phyloP scores from a whole-genome alignment of 2,888 invertebrate species.

The Coelopa pilipes region DNA sequence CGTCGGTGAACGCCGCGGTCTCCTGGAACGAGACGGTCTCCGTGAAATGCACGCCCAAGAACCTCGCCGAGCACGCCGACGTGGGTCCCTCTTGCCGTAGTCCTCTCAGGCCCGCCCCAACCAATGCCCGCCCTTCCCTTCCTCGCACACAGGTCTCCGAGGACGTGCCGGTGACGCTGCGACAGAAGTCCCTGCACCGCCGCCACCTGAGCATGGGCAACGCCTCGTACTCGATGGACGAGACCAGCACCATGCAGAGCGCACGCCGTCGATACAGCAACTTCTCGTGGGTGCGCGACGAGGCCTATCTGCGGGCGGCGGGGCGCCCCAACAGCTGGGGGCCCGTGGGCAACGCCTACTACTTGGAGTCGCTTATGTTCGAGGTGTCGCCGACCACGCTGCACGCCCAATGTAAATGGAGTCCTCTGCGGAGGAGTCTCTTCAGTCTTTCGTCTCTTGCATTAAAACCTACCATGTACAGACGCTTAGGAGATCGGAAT shows the following conservation, averaged over 20 bases:
- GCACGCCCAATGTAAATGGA: slow-evolving; percentile 86
- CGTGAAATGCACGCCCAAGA: slow-evolving; percentile 54
- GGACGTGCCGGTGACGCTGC: slow-evolving; percentile 57
- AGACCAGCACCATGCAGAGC: slow-evolving; percentile 44
- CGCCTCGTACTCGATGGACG: slow-evolving; percentile 59
- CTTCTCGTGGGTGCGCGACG: slow-evolving; percentile 58
- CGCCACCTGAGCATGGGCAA: slow-evolving; percentile 64
- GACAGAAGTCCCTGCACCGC: slow-evolving; percentile 58
- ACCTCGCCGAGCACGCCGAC: slow-evolving; percentile 22
- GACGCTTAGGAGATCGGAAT: slow-evolving; percentile 49
- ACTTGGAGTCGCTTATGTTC: slow-evolving; percentile 79
- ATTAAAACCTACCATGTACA: slow-evolving; percentile 31
- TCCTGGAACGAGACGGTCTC: slow-evolving; percentile 67
- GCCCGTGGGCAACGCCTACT: slow-evolving; percentile 62
- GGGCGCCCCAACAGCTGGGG: slow-evolving; percentile 66
- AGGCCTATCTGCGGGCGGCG: slow-evolving; percentile 47
- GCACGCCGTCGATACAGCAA: slow-evolving; percentile 56
- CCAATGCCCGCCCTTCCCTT: slow-evolving; percentile 1
- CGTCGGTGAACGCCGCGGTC: slow-evolving; percentile 64
- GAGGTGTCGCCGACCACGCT: slow-evolving; percentile 81
- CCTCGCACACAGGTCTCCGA: slow-evolving; percentile 48
- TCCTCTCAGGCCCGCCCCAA: slow-evolving; percentile 22
- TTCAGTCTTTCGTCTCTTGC: background rate
- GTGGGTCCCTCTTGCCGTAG: slow-evolving; percentile 13
- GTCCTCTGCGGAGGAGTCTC: background rate